These are phyloP conservation scores for Phortica variegata DNA, from an alignment of 1,140 invertebrate genomes.

Conservation along the genomic window DNA sequence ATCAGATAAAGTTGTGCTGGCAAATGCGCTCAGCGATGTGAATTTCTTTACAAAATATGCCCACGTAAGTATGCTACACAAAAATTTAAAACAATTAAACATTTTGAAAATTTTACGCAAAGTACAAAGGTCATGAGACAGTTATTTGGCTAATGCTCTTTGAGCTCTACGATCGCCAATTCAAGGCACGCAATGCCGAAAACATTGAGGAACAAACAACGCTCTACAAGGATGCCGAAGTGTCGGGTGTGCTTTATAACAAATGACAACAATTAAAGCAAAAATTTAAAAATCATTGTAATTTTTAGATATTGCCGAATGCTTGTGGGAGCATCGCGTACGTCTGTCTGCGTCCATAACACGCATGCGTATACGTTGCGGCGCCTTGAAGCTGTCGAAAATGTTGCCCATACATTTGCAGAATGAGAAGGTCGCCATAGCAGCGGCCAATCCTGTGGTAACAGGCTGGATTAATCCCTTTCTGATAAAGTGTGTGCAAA, in stretches of 20 bases:
- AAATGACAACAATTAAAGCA: not conserved
- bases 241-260: slow-evolving; percentile 45
- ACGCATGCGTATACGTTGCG: slow-evolving; percentile 69
- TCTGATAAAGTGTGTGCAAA: slow-evolving; percentile 62
- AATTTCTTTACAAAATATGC: slow-evolving; percentile 64
- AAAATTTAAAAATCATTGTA: slow-evolving; percentile 1
- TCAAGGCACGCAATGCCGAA: slow-evolving; percentile 57
- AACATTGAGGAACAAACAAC: slow-evolving; percentile 43
- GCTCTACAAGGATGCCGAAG: slow-evolving; percentile 57
- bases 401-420: slow-evolving; percentile 69
- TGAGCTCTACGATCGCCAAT: slow-evolving; percentile 65
- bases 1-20: slow-evolving; percentile 72
- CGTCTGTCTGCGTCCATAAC: slow-evolving; percentile 70
- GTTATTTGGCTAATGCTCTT: slow-evolving; percentile 66
- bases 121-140: slow-evolving; percentile 49
- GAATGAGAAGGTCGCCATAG: slow-evolving; percentile 64
- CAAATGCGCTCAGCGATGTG: slow-evolving; percentile 66
- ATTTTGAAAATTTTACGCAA: not conserved
- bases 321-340: slow-evolving; percentile 65
- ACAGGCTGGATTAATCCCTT: slow-evolving; percentile 77
- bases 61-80: slow-evolving; percentile 55
- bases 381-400: slow-evolving; percentile 66
- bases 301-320: slow-evolving; percentile 60
- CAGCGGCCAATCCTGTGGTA: slow-evolving; percentile 63
- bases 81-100: not conserved